Conservation (phyloP, 2,888 invertebrate genomes). For the Darwinula stevensoni region DNA sequence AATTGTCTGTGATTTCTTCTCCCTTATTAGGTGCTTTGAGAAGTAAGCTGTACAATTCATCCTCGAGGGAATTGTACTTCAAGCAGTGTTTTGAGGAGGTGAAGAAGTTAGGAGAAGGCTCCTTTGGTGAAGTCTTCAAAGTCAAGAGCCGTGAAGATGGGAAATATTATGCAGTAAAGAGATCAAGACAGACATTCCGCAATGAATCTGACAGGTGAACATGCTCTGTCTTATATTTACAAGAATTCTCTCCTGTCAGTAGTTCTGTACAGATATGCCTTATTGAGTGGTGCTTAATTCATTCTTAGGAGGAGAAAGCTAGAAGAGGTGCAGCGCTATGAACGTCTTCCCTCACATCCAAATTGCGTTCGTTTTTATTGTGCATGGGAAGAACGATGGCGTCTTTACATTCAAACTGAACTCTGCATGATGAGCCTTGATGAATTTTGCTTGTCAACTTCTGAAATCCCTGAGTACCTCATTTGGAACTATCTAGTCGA, state of each 20-base stretch:
- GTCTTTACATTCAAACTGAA: constrained; percentile 37
- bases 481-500: constrained; percentile 36
- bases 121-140: constrained; percentile 40
- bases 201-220: constrained; percentile 24
- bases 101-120: constrained; percentile 34
- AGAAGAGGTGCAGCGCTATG: constrained; percentile 34
- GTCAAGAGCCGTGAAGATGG: constrained; percentile 32
- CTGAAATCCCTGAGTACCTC: constrained; percentile 26
- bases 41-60: constrained; percentile 14
- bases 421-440: constrained; percentile 30
- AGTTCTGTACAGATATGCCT: too few relatives aligned
- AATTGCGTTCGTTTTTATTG: constrained; percentile 32
- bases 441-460: constrained; percentile 23
- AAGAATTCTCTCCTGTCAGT: too few relatives aligned
- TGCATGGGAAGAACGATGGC: constrained; percentile 40
- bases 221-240: constrained; percentile 6
- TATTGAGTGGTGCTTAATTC: constrained; percentile 4
- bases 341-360: constrained; percentile 30
- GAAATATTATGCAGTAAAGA: constrained; percentile 35
- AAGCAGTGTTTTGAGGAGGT: constrained; percentile 32
- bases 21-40: too few relatives aligned
- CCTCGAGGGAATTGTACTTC: constrained; percentile 24
- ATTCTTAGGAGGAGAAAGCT: constrained; percentile 21
- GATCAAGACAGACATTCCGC: constrained; percentile 27
- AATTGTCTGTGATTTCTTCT: too few relatives aligned